Conservation (phyloP, 1,140 invertebrate genomes). For the Orchestia grillus region DNA sequence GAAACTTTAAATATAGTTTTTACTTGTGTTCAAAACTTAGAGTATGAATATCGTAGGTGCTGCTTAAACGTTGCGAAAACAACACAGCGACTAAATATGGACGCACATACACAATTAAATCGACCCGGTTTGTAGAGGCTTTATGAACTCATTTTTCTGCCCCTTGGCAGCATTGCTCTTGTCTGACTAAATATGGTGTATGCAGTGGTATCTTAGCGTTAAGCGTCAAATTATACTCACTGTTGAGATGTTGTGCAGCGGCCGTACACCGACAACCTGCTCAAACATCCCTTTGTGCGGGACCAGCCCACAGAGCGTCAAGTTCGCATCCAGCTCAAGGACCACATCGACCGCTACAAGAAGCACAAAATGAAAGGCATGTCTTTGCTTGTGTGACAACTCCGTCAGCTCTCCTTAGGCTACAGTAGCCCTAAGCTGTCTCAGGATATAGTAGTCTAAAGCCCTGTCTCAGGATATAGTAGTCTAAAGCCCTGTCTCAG, state of each 20-base stretch:
- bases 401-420: background rate
- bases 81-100: no score
- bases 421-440: background rate
- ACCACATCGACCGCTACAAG: conserved; percentile 98
- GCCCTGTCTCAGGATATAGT: no score
- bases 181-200: background rate
- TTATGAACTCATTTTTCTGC: no score
- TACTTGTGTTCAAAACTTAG: no score
- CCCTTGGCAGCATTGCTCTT: no score
- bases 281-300: conserved; percentile 97
- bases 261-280: conserved; percentile 96
- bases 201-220: background rate
- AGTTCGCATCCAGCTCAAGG: conserved; percentile 97
- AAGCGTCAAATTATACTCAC: background rate
- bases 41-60: no score
- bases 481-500: no score
- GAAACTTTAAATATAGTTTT: no score
- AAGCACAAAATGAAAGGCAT: conserved; percentile 89
- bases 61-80: no score
- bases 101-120: no score
- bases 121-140: no score
- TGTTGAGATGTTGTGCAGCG: conserved; percentile 80
- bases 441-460: no score
- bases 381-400: background rate
- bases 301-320: conserved; percentile 98